Evolutionary conservation across 2,888 invertebrate genomes (phyloP), one percentile per base, ranked within the genome.

Genomic region (Scotopteryx bipunctaria): DNA sequence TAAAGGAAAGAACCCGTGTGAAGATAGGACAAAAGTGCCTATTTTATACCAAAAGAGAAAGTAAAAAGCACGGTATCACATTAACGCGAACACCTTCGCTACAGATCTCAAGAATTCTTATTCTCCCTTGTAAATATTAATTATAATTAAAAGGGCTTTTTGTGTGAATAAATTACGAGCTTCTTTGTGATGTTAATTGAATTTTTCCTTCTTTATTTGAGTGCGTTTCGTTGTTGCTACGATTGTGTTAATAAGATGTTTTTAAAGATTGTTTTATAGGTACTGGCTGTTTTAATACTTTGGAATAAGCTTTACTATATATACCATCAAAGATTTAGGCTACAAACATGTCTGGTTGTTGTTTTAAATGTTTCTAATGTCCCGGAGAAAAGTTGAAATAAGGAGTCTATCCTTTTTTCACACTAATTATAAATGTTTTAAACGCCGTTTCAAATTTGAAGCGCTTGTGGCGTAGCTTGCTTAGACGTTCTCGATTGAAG

Each of bases 181-280:
- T 70, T 77, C 79, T 83, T 84, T 85, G 81, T 86, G 75, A 83
- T 86, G 80, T 81, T 84, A 87, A 87, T 87, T 86, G 87, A 84
- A 76, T 81, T 81, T 81, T 81, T 75, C 77, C 68, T 70, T 73
- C 78, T 78, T 84, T 83, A 79, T 87, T 84, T 84, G 81, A 90
- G 89, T 89, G 86, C 70, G 71, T 85, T 89, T 82, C 67, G 72
- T 58, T 86, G 88, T 88, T 52, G 46, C 48, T 53, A 44, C 54
- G 49, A 67, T 64, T 73, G 63, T 61, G 54, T 56, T 63, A 46
- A 69, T 60, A 56, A 62, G 56, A 57, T 50, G 54, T 44, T 56
- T 58, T 60, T 61, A 31, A n/a, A 55, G 60, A 59, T 44, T 57
- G 52, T 47, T 50, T 49, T 58, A 48, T 40, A 15, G 31, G 15